Conservation (phyloP, 2,113 vertebrate species). For the Atrichornis clamosus region DNA sequence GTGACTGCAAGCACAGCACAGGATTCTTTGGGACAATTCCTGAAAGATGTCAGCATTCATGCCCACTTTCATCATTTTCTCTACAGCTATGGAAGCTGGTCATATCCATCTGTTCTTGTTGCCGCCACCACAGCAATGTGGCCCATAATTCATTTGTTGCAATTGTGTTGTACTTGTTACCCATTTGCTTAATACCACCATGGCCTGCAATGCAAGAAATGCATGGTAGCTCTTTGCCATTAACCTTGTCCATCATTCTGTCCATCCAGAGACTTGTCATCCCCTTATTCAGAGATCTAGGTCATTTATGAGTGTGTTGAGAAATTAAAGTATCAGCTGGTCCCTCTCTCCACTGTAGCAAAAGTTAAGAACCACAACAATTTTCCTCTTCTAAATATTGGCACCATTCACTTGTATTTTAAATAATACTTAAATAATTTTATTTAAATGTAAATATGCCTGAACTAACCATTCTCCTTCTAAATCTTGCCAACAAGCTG, state of each 20-base stretch:
- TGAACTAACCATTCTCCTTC: not conserved
- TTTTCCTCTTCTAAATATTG: not conserved
- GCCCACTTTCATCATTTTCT: accelerated
- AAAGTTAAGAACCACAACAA: not conserved
- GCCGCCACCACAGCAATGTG: accelerated
- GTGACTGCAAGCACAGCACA: not conserved
- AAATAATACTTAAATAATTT: not conserved
- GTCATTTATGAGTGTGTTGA: not conserved
- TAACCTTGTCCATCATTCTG: not conserved
- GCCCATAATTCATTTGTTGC: not conserved
- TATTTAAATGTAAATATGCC: not conserved
- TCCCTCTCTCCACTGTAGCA: not conserved
- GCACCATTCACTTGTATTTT: not conserved
- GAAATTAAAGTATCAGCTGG: not conserved
- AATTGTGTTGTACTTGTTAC: not conserved
- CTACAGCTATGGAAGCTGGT: not conserved
- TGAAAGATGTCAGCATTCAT: not conserved
- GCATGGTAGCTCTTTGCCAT: not conserved
- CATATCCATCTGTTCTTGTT: not conserved
- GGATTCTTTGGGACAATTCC: not conserved
- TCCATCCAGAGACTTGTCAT: not conserved
- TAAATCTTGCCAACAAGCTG: not conserved
- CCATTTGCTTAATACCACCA: not conserved
- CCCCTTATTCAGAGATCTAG: not conserved
- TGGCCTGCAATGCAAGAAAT: not conserved